A percentile compares a stretch with the other conserved stretches of the same genome.
Conservation (phyloP, 2,888 invertebrate species). For the Polia nebulosa region DNA sequence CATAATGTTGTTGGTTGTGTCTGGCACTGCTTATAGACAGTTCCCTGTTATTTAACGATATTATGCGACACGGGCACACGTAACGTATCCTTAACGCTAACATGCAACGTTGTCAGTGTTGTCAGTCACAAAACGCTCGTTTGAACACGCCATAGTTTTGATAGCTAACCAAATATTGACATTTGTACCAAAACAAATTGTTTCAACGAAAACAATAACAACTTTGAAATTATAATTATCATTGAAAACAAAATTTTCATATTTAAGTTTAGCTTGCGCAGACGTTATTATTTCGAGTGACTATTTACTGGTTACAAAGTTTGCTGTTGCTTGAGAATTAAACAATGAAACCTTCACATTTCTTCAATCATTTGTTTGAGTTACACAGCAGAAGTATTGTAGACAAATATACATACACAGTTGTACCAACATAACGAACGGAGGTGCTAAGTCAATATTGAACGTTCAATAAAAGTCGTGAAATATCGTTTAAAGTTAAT, state of each 20-base stretch:
- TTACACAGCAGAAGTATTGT: constrained; percentile 11
- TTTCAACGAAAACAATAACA: constrained; percentile 4
- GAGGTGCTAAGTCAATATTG: constrained; percentile 41
- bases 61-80: constrained; percentile 27
- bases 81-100: constrained; percentile 13
- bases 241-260: not conserved
- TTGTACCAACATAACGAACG: constrained; percentile 26
- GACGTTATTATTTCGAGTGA: constrained; percentile 16
- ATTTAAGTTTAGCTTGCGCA: constrained; percentile 4
- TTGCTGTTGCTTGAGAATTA: constrained; percentile 7
- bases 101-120: constrained; percentile 42
- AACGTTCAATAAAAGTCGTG: constrained; percentile 35
- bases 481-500: constrained; percentile 39
- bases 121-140: constrained; percentile 39
- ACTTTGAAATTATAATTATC: constrained; percentile 9
- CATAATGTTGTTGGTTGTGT: not conserved
- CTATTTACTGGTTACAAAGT: not conserved
- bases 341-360: constrained; percentile 32
- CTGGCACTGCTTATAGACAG: not conserved
- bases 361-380: constrained; percentile 8
- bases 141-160: constrained; percentile 29
- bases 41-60: constrained; percentile 5
- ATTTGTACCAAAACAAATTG: constrained; percentile 2
- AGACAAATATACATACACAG: constrained; percentile 19
- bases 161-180: constrained; percentile 26